Base-by-base conservation (phyloP, 2,888 invertebrate species). In the Ischnura elegans region DNA sequence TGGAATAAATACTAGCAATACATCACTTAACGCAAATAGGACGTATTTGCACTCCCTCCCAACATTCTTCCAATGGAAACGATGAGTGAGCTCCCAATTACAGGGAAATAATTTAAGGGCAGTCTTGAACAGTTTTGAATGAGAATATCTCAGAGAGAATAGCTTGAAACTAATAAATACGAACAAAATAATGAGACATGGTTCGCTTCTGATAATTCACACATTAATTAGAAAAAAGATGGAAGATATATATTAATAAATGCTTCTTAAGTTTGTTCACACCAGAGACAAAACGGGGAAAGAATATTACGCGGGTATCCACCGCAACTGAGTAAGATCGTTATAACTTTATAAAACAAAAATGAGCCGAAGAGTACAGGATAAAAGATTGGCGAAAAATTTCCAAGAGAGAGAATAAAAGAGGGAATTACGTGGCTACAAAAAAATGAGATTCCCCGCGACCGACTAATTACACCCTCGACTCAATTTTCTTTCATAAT, bases 331-430 rank as follows among this genome's bases (percentile, higher is more conserved):
- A 2, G 36, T 2, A 36, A 76, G 29, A 36, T 76, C 76, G 76
- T 76, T 76, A 76, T 76, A 36, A 76, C 76, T 76, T 76, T 76
- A 76, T 76, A 76, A 76, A 76, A 76, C 76, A 76, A 10, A 29
- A 76, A 16, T 36, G 10, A 8, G 36, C 76, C 76, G 29, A 76
- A 61, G 16, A 76, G 76, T 76, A 76, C 8, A 76, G 25, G 76
- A 76, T 76, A 76, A 29, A 76, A 76, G 76, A 76, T 36, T 76
- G 76, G 29, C 13, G 36, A 76, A 76, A 76, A 76, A 76, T 76
- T 36, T 29, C 29, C 76, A 36, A 13, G 8, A 36, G 36, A 76
- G 76, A 76, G 36, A 76, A 76, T 36, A 36, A 13, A 8, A 36
- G 36, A 76, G 76, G 36, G 36, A 76, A 76, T 36, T 76, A 36